Conservation (phyloP, 1,140 invertebrate genomes). For the Saccostrea glomerata region DNA sequence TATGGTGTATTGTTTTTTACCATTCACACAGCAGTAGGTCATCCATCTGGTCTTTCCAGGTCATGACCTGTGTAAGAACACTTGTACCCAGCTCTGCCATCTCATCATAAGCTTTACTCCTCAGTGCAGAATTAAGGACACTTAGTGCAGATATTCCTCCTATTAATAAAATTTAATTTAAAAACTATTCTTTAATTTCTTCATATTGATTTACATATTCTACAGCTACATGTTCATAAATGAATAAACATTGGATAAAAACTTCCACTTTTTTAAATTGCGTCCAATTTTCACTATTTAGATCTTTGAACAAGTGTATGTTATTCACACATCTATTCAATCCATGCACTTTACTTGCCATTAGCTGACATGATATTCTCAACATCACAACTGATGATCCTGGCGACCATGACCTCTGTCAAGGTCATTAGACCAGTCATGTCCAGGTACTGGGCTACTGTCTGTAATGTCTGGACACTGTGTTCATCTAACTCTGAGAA, state of each 20-base stretch:
- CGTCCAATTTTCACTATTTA: too few species aligned
- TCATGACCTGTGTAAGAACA: conserved; percentile 59
- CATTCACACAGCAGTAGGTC: conserved; percentile 62
- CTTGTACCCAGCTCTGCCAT: conserved; percentile 48
- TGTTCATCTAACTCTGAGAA: conserved; percentile 49
- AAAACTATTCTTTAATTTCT: too few species aligned
- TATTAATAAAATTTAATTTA: too few species aligned
- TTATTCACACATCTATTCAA: too few species aligned
- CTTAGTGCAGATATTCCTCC: conserved; percentile 60
- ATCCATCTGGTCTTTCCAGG: conserved; percentile 66
- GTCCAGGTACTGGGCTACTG: conserved; percentile 42
- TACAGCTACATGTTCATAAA: too few species aligned
- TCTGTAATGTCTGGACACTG: conserved; percentile 57
- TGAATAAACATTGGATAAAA: too few species aligned
- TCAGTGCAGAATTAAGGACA: conserved; percentile 53
- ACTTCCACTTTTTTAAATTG: too few species aligned
- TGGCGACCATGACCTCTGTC: conserved; percentile 66
- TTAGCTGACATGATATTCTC: conserved; percentile 50
- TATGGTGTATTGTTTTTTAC: neutral
- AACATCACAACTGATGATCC: conserved; percentile 61
- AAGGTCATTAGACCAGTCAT: conserved; percentile 51
- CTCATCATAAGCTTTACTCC: neutral
- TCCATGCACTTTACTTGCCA: conserved; percentile 51
- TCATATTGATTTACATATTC: too few species aligned
- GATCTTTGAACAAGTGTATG: too few species aligned